Conservation (phyloP, 2,113 vertebrate species). For the Triplophysa siluroides region DNA sequence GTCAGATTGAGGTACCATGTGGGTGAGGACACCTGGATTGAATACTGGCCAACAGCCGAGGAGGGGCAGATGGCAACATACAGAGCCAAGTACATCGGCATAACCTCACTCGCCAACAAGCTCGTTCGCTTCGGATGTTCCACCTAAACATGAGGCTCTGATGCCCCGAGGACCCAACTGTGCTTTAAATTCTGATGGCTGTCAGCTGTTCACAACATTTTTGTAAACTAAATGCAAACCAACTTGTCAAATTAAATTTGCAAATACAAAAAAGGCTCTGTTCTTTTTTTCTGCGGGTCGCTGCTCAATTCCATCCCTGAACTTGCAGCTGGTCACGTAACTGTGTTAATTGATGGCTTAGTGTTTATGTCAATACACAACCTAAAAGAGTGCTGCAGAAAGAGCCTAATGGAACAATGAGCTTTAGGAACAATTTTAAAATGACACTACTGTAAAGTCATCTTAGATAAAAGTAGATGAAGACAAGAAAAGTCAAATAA, state of each 20-base stretch:
- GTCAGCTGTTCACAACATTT: not conserved
- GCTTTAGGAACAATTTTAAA: too few relatives aligned
- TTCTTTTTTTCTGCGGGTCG: not conserved
- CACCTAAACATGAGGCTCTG: conserved; percentile 10
- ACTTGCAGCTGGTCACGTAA: too few relatives aligned
- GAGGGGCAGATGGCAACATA: conserved; percentile 49
- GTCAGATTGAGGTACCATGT: conserved; percentile 66
- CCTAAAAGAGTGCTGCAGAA: too few relatives aligned
- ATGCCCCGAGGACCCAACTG: not conserved
- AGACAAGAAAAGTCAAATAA: too few relatives aligned
- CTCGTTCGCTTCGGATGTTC: not conserved
- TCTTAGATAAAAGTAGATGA: too few relatives aligned
- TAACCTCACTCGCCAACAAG: not conserved
- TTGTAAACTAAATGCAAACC: too few relatives aligned
- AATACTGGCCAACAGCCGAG: conserved; percentile 69
- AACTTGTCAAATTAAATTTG: not conserved
- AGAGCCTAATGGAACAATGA: too few relatives aligned
- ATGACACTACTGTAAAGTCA: too few relatives aligned
- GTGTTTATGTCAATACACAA: too few relatives aligned
- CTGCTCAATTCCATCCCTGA: too few relatives aligned
- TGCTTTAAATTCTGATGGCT: conserved; percentile 3
- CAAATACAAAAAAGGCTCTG: not conserved
- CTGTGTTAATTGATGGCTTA: too few relatives aligned
- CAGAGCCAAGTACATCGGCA: not conserved
- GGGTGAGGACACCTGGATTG: conserved; percentile 69